A percentile compares a stretch with the other conserved stretches of the same genome.
Conservation (phyloP, 37 sponge, comb jelly and placozoan species). For the Chondrilla cf. caribensis region DNA sequence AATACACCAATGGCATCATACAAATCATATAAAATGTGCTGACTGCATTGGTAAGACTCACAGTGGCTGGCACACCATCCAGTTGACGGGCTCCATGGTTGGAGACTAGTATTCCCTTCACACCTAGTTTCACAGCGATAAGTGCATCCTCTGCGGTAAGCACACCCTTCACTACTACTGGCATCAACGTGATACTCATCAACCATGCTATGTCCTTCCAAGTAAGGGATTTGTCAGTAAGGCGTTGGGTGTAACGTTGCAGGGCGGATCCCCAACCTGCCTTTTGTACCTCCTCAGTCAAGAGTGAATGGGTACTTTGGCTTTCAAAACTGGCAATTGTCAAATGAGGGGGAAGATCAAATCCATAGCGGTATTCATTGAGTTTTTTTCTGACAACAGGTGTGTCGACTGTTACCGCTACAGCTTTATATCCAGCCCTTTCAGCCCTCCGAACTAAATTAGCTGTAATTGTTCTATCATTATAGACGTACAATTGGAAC, state of each 20-base stretch:
- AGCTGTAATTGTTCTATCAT: conserved; percentile 50
- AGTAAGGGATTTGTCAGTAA: conserved; percentile 48
- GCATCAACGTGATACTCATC: conserved; percentile 53
- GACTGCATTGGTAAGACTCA: conserved; percentile 28
- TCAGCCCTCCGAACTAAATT: conserved; percentile 65
- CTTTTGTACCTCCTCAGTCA: not conserved
- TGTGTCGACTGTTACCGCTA: conserved; percentile 79
- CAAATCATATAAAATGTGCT: not conserved
- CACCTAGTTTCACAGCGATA: conserved; percentile 63
- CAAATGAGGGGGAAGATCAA: conserved; percentile 69
- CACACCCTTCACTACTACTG: conserved; percentile 83
- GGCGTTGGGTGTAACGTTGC: conserved; percentile 27
- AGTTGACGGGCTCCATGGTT: conserved; percentile 94
- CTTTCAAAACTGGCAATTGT: conserved; percentile 62
- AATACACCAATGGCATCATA: not conserved
- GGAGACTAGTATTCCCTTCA: conserved; percentile 83
- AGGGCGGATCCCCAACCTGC: conserved; percentile 29
- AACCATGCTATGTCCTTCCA: conserved; percentile 85
- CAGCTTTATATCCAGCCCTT: conserved; percentile 73
- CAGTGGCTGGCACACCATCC: conserved; percentile 84
- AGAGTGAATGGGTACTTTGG: not conserved
- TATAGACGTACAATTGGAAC: conserved; percentile 85
- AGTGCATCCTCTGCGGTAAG: conserved; percentile 84
- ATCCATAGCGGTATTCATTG: conserved; percentile 45
- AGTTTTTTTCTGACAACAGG: conserved; percentile 61